Evolutionary conservation across 92 coral and sea anemone species (phyloP), one percentile per base, ranked within the genome.

Genomic region (Epizoanthus scotinus): DNA sequence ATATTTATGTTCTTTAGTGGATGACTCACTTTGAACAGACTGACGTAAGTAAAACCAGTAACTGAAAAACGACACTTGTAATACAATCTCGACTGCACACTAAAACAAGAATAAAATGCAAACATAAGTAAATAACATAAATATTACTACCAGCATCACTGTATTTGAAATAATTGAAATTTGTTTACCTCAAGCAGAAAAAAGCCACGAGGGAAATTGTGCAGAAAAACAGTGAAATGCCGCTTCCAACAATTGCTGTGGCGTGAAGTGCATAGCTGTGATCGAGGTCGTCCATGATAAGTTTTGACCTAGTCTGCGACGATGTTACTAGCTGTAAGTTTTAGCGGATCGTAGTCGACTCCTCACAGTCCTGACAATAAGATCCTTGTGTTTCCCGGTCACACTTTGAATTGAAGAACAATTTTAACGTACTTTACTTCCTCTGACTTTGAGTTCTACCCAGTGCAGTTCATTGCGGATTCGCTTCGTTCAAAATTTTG

Each of bases 181-280:
- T 29, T 34, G 67, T 38, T 87, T 82, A 93, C 97, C 97, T 93
- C 73, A 93, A 83, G 73, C 87, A 93, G 49, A 80, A 63, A 71
- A 93, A 87, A 18, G 94, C 94, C 12, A 88, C 68, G 29, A 88
- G 60, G 2, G 97, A 82, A 14, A 84, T 54, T 13, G 83, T 54
- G 63, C 94, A 93, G 86, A 93, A 93, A 70, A 93, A 90, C 64
- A 93, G 70, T 0, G 92, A 88, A 52, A 93, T 93, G 12, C 87
- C 92, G 58, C 97, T 90, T 42, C 97, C 97, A 22, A 93, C 97
- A 27, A 93, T 78, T 17, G 90, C 94, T 21, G 97, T 88, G 0
- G 97, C 89, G 34, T 90, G 90, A 17, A 93, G 74, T 14, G 78
- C 87, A 75, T 84, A 92, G 8, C 62, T 50, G 24, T 19, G 55